A percentile compares a stretch with the other conserved stretches of the same genome.
Evolutionary conservation across 2,888 invertebrate species (phyloP).

Genomic region (Cataglyphis livida): DNA sequence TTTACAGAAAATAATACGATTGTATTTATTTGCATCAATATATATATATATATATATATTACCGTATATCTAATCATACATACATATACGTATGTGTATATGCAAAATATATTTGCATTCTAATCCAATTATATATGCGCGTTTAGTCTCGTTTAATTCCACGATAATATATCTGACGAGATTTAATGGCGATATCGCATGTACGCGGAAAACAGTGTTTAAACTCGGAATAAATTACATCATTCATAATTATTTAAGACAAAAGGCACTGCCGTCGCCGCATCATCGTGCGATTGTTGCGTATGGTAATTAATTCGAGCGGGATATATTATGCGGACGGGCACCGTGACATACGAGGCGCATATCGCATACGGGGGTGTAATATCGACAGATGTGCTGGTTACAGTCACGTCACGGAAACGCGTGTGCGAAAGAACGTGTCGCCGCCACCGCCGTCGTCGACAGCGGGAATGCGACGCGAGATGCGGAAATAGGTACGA

Average conservation of each 20-base stretch:
- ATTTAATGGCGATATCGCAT: not conserved
- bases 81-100: not conserved
- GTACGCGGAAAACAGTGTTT: not conserved
- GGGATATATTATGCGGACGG: slow-evolving; percentile 31
- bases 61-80: not conserved
- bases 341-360: slow-evolving; percentile 5
- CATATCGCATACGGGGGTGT: slow-evolving; percentile 41
- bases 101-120: not conserved
- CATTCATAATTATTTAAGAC: slow-evolving; percentile 8
- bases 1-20: not conserved
- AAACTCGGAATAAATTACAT: not conserved
- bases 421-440: slow-evolving; percentile 53
- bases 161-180: not conserved
- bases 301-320: slow-evolving; percentile 30
- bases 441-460: slow-evolving; percentile 7
- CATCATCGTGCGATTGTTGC: slow-evolving; percentile 27
- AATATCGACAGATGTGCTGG: slow-evolving; percentile 60
- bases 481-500: slow-evolving; percentile 57
- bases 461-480: slow-evolving; percentile 45
- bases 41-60: not conserved
- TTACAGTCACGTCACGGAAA: slow-evolving; percentile 61
- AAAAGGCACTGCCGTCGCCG: slow-evolving; percentile 6
- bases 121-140: slow-evolving; percentile 1
- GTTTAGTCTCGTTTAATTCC: not conserved
- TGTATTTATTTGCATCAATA: not conserved